Conservation (phyloP, 2,888 invertebrate genomes). For the Campoletis raptor region DNA sequence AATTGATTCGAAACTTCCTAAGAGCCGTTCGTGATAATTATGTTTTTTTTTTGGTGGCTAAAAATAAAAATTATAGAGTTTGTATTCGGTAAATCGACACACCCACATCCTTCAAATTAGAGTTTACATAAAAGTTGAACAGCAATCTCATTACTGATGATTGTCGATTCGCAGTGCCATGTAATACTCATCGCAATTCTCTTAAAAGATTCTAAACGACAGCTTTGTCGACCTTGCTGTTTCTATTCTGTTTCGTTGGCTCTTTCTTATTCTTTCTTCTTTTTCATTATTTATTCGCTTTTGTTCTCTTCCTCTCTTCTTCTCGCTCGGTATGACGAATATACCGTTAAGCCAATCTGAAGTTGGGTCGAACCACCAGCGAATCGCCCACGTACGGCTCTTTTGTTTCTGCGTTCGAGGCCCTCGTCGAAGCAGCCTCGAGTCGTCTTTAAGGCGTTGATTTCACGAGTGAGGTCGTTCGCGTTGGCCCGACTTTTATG, state of each 20-base stretch:
- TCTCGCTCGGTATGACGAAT: conserved; percentile 27
- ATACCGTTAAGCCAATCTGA: conserved; percentile 62
- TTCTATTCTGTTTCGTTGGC: not conserved
- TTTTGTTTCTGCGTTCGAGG: conserved; percentile 27
- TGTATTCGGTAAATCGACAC: not conserved
- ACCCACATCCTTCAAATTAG: not conserved
- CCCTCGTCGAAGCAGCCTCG: not conserved
- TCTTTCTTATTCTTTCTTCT: conserved; percentile 13
- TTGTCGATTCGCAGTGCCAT: not conserved
- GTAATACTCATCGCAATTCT: not conserved
- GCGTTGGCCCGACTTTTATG: conserved; percentile 6
- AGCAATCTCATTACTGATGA: not conserved
- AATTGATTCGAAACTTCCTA: not conserved
- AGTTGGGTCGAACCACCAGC: conserved; percentile 38
- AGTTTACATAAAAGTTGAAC: not conserved
- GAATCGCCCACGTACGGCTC: conserved; percentile 55
- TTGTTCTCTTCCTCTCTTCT: not conserved
- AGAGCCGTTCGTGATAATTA: not conserved
- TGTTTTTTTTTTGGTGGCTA: not conserved
- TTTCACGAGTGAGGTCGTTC: conserved; percentile 3
- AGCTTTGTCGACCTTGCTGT: conserved; percentile 29
- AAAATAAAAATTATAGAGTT: not conserved
- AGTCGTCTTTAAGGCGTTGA: conserved; percentile 15
- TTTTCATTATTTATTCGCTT: not conserved
- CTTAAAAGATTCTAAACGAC: not conserved